Conservation (phyloP, 2,797 vertebrate genomes). For the Lutjanus campechanus region DNA sequence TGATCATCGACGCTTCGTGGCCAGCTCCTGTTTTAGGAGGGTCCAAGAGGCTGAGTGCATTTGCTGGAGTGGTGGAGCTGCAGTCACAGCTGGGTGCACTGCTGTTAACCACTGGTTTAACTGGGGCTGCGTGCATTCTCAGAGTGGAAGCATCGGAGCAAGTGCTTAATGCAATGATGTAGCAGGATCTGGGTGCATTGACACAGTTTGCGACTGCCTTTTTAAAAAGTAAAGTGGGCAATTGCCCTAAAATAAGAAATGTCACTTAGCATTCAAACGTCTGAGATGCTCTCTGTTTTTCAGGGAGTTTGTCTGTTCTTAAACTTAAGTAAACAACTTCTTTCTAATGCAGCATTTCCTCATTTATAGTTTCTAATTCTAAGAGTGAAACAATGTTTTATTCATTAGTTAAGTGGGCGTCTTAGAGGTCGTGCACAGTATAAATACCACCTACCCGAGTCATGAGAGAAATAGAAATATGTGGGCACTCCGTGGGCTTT, state of each 20-base stretch:
- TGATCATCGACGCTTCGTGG: too few species aligned
- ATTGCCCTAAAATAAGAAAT: background rate
- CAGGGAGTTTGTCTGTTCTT: background rate
- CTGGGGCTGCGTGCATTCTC: slow-evolving; percentile 7
- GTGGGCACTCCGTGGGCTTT: slow-evolving; percentile 25
- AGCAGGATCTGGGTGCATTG: slow-evolving; percentile 11
- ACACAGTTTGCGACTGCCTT: slow-evolving; percentile 18
- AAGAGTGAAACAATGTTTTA: slow-evolving; percentile 41
- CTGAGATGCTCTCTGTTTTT: background rate
- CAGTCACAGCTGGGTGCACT: slow-evolving; percentile 9
- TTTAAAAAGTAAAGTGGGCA: slow-evolving; percentile 1
- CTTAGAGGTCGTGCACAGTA: slow-evolving; percentile 46
- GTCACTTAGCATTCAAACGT: background rate
- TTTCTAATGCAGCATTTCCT: background rate
- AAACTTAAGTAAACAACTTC: background rate
- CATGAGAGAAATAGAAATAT: slow-evolving; percentile 33
- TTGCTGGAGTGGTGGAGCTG: background rate
- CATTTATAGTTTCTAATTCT: slow-evolving; percentile 21
- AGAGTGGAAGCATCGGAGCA: slow-evolving; percentile 28
- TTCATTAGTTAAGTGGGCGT: slow-evolving; percentile 61
- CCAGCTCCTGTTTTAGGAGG: background rate
- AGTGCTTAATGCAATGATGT: slow-evolving; percentile 15
- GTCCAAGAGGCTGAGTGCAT: background rate
- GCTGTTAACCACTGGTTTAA: slow-evolving; percentile 33
- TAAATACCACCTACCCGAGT: slow-evolving; percentile 50